Percentiles rank a stretch among this genome's conserved stretches.
These are phyloP conservation scores for Amblyornis subalaris DNA, from an alignment of 2,113 vertebrate genomes.

Conservation along the genomic window DNA sequence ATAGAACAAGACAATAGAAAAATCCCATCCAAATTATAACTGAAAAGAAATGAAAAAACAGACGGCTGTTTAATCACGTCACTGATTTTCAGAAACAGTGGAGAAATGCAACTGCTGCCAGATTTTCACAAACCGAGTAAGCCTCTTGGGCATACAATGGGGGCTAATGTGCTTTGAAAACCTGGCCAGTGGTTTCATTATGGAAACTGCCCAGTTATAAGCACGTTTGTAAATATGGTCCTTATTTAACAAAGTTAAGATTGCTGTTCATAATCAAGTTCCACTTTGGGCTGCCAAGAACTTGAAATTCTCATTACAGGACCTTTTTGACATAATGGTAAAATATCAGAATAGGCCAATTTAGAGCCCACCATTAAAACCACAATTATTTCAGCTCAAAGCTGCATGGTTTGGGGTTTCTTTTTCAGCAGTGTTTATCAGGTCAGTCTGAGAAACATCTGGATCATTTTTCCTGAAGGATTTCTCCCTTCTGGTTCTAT, in stretches of 20 bases:
- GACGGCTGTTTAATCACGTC: accelerated
- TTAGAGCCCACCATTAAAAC: background rate
- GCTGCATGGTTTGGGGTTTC: accelerated
- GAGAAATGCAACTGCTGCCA: background rate
- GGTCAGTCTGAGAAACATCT: background rate
- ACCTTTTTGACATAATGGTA: background rate
- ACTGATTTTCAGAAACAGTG: background rate
- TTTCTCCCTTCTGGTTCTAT: background rate
- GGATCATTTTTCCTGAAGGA: background rate
- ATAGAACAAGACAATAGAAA: background rate
- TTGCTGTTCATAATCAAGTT: background rate
- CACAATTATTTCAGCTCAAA: background rate
- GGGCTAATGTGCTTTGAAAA: background rate
- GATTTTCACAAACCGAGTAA: background rate
- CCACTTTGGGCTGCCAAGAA: background rate
- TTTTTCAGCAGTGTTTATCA: background rate
- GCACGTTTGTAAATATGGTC: background rate
- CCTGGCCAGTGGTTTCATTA: background rate
- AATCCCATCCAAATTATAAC: background rate
- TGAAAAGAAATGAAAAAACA: background rate
- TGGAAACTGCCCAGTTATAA: background rate
- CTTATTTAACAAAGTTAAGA: background rate
- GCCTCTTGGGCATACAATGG: background rate
- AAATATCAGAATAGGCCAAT: background rate
- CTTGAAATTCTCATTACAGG: background rate